Evolutionary conservation across 2,888 invertebrate species (phyloP).

Genomic region (Balanococcus diminutus): DNA sequence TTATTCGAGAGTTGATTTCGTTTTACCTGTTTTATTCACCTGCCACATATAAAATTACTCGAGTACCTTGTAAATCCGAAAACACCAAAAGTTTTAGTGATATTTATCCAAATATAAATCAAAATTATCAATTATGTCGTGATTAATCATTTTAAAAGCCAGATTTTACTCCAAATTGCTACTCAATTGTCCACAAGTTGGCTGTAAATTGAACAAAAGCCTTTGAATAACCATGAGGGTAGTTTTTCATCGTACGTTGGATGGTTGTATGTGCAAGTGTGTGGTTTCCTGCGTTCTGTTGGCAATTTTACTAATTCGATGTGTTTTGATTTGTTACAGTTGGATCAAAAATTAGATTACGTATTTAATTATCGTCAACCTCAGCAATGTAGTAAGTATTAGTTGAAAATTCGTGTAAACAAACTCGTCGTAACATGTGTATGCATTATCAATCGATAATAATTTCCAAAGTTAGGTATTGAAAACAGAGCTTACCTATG

Average conservation of each 20-base stretch:
- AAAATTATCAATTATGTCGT: too few relatives aligned
- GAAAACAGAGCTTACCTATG: not conserved
- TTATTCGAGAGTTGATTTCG: not conserved
- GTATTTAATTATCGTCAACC: slow-evolving; percentile 39
- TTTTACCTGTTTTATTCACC: not conserved
- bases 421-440: not conserved
- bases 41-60: not conserved
- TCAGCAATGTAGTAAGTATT: slow-evolving; percentile 53
- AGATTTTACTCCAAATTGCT: not conserved
- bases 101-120: too few relatives aligned
- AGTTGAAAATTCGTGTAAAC: not conserved
- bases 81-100: not conserved
- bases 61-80: not conserved
- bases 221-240: not conserved
- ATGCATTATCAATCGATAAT: not conserved
- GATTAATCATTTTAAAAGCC: too few relatives aligned
- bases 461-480: not conserved
- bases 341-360: not conserved
- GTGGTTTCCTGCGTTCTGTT: not conserved
- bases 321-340: slow-evolving; percentile 26
- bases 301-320: not conserved
- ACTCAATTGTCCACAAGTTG: not conserved
- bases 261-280: not conserved
- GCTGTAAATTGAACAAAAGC: not conserved
- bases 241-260: not conserved